A percentile compares a stretch with the other conserved stretches of the same genome.
Conservation (phyloP, 2,888 invertebrate species). For the Melipona bicolor region DNA sequence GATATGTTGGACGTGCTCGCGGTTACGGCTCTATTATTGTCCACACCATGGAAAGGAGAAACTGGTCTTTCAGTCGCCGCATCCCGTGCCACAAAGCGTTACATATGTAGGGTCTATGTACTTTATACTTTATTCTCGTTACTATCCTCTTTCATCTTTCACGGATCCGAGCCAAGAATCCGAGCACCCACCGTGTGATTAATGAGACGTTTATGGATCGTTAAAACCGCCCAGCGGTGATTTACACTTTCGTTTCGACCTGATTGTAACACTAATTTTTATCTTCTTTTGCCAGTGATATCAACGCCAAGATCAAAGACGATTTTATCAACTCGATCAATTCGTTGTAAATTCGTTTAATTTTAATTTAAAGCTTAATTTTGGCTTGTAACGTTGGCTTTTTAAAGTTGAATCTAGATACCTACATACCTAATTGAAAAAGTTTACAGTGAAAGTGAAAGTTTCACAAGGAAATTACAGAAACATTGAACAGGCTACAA, state of each 20-base stretch:
- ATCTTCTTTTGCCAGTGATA: not conserved
- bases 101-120: not conserved
- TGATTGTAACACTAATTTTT: constrained; percentile 52
- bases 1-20: constrained; percentile 71
- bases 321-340: constrained; percentile 15
- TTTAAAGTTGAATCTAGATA: too few species aligned
- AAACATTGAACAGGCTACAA: constrained; percentile 10
- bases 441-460: not conserved
- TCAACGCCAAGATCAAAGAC: not conserved
- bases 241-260: constrained; percentile 23
- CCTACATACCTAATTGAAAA: not conserved
- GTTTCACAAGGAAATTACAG: not conserved
- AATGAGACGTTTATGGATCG: constrained; percentile 74
- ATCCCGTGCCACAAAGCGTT: constrained; percentile 35
- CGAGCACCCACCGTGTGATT: constrained; percentile 77
- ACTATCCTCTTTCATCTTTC: constrained; percentile 48
- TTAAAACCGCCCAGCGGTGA: constrained; percentile 32
- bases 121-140: constrained; percentile 60
- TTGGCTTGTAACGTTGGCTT: too few species aligned
- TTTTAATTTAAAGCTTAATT: too few species aligned
- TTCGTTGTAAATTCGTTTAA: not conserved
- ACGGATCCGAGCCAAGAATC: constrained; percentile 67
- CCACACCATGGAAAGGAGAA: constrained; percentile 63
- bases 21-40: constrained; percentile 74
- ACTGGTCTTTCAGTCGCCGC: constrained; percentile 67